These are phyloP conservation scores for Hypomesus transpacificus DNA, from an alignment of 2,113 vertebrate species.

Conservation along the genomic window DNA sequence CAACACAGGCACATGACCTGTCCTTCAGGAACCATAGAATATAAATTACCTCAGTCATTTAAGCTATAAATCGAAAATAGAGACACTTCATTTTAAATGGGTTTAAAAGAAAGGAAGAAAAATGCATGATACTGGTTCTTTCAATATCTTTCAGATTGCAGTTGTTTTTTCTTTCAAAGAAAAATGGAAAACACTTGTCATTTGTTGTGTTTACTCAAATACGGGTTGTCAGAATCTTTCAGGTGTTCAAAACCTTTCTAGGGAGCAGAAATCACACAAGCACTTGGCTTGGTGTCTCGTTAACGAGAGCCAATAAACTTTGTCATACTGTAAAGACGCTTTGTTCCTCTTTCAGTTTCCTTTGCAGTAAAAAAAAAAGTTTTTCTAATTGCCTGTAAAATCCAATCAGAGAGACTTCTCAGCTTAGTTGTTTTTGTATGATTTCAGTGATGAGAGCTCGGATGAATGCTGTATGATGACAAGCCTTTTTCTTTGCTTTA, in stretches of 20 bases:
- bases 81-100: slow-evolving; percentile 35
- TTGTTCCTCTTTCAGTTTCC: background rate
- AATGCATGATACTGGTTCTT: slow-evolving; percentile 45
- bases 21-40: slow-evolving; percentile 63
- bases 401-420: too few species aligned
- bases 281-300: slow-evolving; percentile 40
- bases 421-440: background rate
- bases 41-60: slow-evolving; percentile 63
- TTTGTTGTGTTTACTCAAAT: slow-evolving; percentile 39
- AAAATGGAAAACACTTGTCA: slow-evolving; percentile 25
- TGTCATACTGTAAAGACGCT: background rate
- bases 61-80: slow-evolving; percentile 47
- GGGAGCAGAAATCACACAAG: slow-evolving; percentile 43
- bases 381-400: too few species aligned
- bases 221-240: slow-evolving; percentile 57
- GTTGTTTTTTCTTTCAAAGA: slow-evolving; percentile 36
- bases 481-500: slow-evolving; percentile 11
- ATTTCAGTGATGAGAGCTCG: background rate
- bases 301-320: background rate
- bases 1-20: slow-evolving; percentile 30
- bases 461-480: too few species aligned
- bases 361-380: too few species aligned
- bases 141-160: slow-evolving; percentile 32
- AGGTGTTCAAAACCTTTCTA: slow-evolving; percentile 45
- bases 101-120: slow-evolving; percentile 17